phyloP scores from a whole-genome alignment of 2,888 invertebrate species.

The Folsomia manolachei region DNA sequence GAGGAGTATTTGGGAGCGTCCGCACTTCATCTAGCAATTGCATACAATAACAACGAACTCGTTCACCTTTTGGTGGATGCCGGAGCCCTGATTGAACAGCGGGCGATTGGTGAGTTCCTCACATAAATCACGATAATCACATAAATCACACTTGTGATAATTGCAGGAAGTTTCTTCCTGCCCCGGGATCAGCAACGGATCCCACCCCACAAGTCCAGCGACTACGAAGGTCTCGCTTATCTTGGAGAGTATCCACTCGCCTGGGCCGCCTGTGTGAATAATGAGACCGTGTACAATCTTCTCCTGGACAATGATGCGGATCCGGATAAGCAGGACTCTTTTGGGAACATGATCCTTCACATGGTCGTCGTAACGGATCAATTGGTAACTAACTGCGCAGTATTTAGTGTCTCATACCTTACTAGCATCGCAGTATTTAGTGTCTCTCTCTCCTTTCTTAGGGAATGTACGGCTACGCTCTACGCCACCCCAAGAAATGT shows the following conservation, averaged over 20 bases:
- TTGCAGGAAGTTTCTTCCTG: conserved; percentile 79
- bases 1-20: conserved; percentile 96
- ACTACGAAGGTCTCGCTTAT: conserved; percentile 95
- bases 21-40: conserved; percentile 91
- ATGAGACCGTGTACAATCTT: conserved; percentile 94
- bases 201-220: conserved; percentile 75
- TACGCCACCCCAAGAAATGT: conserved; percentile 87
- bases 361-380: conserved; percentile 99
- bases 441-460: conserved; percentile 56
- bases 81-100: conserved; percentile 85
- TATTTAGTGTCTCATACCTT: no score
- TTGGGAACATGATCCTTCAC: conserved; percentile 98
- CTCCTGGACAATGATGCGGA: conserved; percentile 87
- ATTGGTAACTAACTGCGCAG: conserved; percentile 61
- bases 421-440: no score
- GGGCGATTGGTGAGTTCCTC: conserved; percentile 64
- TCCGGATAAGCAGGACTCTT: conserved; percentile 92
- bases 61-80: conserved; percentile 89
- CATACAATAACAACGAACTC: conserved; percentile 91
- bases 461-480: conserved; percentile 98
- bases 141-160: not conserved
- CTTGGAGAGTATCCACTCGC: conserved; percentile 95
- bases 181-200: conserved; percentile 88
- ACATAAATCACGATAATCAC: conserved; percentile 5
- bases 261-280: conserved; percentile 93